phyloP scores from a whole-genome alignment of 2,888 invertebrate genomes.

The Odontomyia ornata region DNA sequence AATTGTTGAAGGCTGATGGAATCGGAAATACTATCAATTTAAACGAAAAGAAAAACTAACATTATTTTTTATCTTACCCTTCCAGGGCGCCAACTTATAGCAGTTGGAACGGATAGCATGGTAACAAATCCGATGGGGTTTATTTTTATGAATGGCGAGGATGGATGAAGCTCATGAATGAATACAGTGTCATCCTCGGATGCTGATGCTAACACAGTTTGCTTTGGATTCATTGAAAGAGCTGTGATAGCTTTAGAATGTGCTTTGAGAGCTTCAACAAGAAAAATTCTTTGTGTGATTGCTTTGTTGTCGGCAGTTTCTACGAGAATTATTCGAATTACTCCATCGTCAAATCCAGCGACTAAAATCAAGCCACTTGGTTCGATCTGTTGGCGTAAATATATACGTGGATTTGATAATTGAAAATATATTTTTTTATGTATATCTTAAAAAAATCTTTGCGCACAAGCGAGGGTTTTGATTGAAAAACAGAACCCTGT shows the following conservation, averaged over 20 bases:
- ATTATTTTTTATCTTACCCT: slow-evolving; percentile 60
- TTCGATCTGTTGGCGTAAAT: slow-evolving; percentile 66
- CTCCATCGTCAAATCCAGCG: slow-evolving; percentile 77
- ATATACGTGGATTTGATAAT: too few relatives aligned
- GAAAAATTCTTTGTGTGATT: slow-evolving; percentile 51
- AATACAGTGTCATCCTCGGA: slow-evolving; percentile 77
- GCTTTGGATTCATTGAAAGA: slow-evolving; percentile 69
- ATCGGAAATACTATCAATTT: not conserved
- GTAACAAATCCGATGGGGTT: slow-evolving; percentile 75
- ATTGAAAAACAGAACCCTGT: too few relatives aligned
- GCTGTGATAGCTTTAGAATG: slow-evolving; percentile 72
- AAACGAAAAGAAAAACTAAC: not conserved
- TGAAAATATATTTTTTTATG: too few relatives aligned
- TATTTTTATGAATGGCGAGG: slow-evolving; percentile 64
- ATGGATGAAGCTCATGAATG: slow-evolving; percentile 67
- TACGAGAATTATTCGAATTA: slow-evolving; percentile 68
- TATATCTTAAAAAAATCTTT: too few relatives aligned
- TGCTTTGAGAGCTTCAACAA: slow-evolving; percentile 70
- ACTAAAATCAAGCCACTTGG: slow-evolving; percentile 72
- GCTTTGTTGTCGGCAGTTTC: slow-evolving; percentile 52
- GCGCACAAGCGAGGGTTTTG: too few relatives aligned
- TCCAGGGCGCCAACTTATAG: slow-evolving; percentile 74
- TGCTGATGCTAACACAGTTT: slow-evolving; percentile 72
- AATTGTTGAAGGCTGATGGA: slow-evolving; percentile 57
- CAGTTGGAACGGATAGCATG: slow-evolving; percentile 71